Percentiles rank a stretch among this genome's conserved stretches.
These are phyloP conservation scores for Pipistrellus pipistrellus DNA, from an alignment of 2,797 vertebrate species.

Conservation along the genomic window DNA sequence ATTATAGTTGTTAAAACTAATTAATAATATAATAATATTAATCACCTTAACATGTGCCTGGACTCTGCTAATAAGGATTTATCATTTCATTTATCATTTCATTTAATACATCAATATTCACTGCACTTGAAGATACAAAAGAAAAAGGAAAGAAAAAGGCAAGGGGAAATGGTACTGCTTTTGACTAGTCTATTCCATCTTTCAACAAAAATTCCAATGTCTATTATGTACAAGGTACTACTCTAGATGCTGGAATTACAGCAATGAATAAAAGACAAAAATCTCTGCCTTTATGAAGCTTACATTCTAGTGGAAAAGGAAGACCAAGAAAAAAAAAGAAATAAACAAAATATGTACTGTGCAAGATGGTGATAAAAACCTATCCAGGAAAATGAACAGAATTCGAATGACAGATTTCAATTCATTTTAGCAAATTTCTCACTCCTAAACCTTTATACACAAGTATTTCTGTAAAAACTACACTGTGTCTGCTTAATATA, in stretches of 20 bases:
- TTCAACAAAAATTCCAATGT: conserved; percentile 4
- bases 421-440: conserved; percentile 25
- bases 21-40: conserved; percentile 11
- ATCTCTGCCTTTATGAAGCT: background rate
- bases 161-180: background rate
- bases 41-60: conserved; percentile 15
- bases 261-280: conserved; percentile 13
- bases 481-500: background rate
- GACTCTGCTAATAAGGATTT: conserved; percentile 35
- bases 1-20: conserved; percentile 12
- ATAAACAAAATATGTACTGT: background rate
- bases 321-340: conserved; percentile 5
- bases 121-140: background rate
- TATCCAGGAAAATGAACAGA: conserved; percentile 18
- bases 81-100: background rate
- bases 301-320: background rate
- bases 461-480: conserved; percentile 40
- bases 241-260: background rate
- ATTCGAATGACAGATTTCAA: conserved; percentile 13
- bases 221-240: background rate
- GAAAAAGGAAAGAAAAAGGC: conserved; percentile 2
- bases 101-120: conserved; percentile 20
- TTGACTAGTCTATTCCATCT: background rate
- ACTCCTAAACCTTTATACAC: background rate
- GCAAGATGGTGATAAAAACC: background rate